phyloP scores from a whole-genome alignment of 2,113 vertebrate species.

The Myrmecobius fasciatus region DNA sequence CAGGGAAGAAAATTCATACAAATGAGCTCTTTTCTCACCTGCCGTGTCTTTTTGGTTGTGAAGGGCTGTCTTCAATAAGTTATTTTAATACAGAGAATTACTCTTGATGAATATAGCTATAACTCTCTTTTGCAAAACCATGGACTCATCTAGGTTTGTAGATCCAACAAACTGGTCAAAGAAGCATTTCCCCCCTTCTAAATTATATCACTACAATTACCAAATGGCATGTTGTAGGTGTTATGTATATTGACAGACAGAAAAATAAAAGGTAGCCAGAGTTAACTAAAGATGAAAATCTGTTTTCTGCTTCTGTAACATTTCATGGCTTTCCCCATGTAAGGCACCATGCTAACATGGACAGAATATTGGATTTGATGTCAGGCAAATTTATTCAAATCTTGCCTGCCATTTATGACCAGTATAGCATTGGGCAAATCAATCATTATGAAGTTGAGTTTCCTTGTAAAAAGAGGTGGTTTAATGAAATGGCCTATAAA shows the following conservation, averaged over 20 bases:
- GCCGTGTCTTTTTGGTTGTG: constrained; percentile 18
- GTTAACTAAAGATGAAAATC: neutral
- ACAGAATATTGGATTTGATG: neutral
- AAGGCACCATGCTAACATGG: neutral
- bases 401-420: neutral
- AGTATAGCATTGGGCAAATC: neutral
- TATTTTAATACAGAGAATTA: constrained; percentile 56
- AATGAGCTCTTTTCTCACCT: constrained; percentile 56
- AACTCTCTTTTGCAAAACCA: constrained; percentile 6
- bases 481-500: neutral
- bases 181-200: neutral
- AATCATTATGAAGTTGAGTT: neutral
- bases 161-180: neutral
- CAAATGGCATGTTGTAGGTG: neutral
- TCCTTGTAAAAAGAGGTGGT: neutral
- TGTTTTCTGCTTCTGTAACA: neutral
- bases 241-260: neutral
- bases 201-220: neutral
- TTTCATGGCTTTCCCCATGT: neutral
- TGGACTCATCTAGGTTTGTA: neutral
- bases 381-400: neutral
- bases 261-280: neutral
- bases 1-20: constrained; percentile 51
- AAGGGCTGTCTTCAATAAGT: constrained; percentile 25
- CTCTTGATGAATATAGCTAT: constrained; percentile 13